phyloP scores from a whole-genome alignment of 64 coral and sea anemone species.

The Hydrozoanthus tunicans region DNA sequence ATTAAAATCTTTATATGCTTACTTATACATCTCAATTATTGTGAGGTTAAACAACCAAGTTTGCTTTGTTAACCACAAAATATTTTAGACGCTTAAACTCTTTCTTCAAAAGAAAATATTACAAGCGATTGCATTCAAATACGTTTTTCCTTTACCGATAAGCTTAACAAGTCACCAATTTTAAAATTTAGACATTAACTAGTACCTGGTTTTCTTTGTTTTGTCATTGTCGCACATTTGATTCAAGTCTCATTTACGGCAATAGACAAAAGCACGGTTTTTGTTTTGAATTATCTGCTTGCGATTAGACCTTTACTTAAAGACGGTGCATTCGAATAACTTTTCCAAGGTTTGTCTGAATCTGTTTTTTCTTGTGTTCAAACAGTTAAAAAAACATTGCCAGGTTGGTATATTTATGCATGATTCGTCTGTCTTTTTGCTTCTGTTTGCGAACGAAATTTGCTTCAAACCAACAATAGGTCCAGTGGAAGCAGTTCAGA shows the following conservation, averaged over 20 bases:
- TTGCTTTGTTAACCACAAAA: neutral
- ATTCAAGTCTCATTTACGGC: too few relatives aligned
- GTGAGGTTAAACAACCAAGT: neutral
- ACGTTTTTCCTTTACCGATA: too few relatives aligned
- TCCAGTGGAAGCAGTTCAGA: neutral
- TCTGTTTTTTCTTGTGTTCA: neutral
- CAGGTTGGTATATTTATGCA: neutral
- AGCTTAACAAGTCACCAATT: too few relatives aligned
- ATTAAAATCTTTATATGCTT: neutral
- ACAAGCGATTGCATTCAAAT: too few relatives aligned
- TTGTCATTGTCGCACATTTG: too few relatives aligned
- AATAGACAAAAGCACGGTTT: too few relatives aligned
- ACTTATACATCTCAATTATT: neutral
- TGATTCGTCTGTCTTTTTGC: neutral
- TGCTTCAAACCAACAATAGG: neutral
- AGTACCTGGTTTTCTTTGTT: too few relatives aligned
- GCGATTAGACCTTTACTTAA: neutral
- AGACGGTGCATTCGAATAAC: neutral
- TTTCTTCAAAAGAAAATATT: too few relatives aligned
- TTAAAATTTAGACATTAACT: too few relatives aligned
- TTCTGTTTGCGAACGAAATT: neutral
- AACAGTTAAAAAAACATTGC: neutral
- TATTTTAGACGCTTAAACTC: too few relatives aligned
- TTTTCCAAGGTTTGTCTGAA: neutral
- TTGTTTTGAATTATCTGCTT: neutral